phyloP scores from a whole-genome alignment of 2,797 vertebrate species.

The Moxostoma hubbsi region DNA sequence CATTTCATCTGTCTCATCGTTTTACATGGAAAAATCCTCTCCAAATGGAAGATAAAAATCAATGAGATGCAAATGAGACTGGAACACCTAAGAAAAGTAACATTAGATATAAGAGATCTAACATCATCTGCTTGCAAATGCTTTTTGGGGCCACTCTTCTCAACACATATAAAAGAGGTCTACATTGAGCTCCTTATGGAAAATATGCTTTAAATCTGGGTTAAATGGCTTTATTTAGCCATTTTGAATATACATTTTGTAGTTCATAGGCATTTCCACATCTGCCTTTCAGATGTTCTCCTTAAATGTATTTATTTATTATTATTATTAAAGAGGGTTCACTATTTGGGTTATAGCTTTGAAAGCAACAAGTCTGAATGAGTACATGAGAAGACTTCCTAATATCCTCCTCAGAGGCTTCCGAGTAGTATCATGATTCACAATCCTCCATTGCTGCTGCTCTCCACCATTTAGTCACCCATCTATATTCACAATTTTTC shows the following conservation, averaged over 20 bases:
- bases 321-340: background rate
- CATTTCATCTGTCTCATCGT: background rate
- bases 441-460: background rate
- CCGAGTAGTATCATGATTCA: background rate
- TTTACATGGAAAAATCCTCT: background rate
- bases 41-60: background rate
- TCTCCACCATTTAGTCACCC: background rate
- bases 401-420: background rate
- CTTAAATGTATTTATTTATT: background rate
- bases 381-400: background rate
- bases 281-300: too few species aligned
- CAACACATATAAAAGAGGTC: too few species aligned
- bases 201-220: too few species aligned
- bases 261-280: too few species aligned
- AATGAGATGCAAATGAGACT: conserved; percentile 8
- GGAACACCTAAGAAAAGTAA: background rate
- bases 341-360: background rate
- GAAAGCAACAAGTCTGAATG: background rate
- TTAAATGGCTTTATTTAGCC: too few species aligned
- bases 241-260: too few species aligned
- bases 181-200: too few species aligned
- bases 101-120: too few species aligned
- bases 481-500: background rate
- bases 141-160: too few species aligned
- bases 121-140: too few species aligned